Evolutionary conservation across 2,888 invertebrate species (phyloP).

Genomic region (Ernsta delagoae): DNA sequence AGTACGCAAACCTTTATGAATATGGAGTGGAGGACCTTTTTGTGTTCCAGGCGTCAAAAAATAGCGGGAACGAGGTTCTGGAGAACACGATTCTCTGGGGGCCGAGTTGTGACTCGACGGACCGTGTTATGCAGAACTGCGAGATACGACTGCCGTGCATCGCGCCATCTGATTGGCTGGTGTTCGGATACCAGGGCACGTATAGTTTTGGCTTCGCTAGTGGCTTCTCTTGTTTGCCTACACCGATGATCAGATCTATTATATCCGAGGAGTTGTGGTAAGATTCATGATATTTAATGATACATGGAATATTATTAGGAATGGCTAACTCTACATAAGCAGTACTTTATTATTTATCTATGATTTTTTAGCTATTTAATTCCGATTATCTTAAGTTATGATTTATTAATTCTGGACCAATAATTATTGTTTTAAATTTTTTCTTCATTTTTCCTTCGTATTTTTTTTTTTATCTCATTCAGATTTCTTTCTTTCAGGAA

Average conservation of each 20-base stretch:
- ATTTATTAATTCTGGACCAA: too few relatives aligned
- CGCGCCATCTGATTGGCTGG: constrained; percentile 51
- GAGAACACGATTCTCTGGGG: constrained; percentile 54
- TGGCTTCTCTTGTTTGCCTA: constrained; percentile 49
- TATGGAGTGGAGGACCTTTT: not conserved
- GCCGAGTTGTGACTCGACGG: constrained; percentile 52
- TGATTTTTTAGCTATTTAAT: too few relatives aligned
- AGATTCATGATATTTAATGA: constrained; percentile 30
- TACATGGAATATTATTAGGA: too few relatives aligned
- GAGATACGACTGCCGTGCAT: constrained; percentile 47
- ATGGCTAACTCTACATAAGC: too few relatives aligned
- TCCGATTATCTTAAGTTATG: too few relatives aligned
- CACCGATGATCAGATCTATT: constrained; percentile 49
- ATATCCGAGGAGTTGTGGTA: constrained; percentile 52
- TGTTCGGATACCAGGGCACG: constrained; percentile 50
- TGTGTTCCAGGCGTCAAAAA: constrained; percentile 14
- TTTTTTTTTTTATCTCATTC: too few relatives aligned
- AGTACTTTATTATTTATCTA: too few relatives aligned
- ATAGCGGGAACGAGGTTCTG: constrained; percentile 37
- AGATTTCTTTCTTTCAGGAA: constrained; percentile 47
- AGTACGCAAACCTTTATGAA: too few relatives aligned
- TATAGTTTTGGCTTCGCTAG: constrained; percentile 49
- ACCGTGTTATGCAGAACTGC: constrained; percentile 49
- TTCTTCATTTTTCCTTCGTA: too few relatives aligned
- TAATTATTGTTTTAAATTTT: too few relatives aligned